Conservation (phyloP, 2,113 vertebrate species). For the Leiothrix lutea region DNA sequence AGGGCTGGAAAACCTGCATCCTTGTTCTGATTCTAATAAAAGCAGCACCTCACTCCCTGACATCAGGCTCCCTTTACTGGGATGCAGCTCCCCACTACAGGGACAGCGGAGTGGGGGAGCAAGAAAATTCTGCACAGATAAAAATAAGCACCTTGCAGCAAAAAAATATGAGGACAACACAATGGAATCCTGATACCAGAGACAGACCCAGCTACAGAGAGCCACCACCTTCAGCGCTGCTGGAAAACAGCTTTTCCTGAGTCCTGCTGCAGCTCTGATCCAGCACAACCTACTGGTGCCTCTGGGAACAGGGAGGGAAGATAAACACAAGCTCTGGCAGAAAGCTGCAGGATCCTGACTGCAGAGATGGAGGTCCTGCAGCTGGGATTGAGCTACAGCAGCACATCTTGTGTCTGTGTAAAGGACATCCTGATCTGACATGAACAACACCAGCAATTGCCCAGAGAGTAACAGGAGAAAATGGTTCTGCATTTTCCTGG, state of each 20-base stretch:
- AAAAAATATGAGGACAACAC: background rate
- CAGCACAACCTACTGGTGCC: background rate
- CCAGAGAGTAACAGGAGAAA: background rate
- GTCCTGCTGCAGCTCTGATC: background rate
- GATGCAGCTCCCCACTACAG: background rate
- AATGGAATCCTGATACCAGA: background rate
- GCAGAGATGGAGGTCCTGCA: background rate
- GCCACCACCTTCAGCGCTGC: background rate
- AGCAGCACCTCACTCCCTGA: background rate
- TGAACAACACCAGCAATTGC: background rate
- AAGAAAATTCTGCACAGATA: background rate
- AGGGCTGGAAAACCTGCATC: background rate
- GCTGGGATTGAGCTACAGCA: background rate
- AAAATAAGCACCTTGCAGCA: slow-evolving; percentile 6
- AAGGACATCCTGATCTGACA: background rate
- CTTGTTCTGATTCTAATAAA: background rate
- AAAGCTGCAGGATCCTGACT: background rate
- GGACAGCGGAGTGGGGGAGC: background rate
- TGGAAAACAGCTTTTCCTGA: background rate
- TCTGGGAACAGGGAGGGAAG: background rate
- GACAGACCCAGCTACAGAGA: background rate
- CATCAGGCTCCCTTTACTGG: background rate
- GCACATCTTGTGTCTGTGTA: background rate
- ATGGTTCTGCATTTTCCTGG: background rate
- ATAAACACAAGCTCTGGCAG: background rate